Conservation (phyloP, 2,797 vertebrate genomes). For the Margarornis squamiger region DNA sequence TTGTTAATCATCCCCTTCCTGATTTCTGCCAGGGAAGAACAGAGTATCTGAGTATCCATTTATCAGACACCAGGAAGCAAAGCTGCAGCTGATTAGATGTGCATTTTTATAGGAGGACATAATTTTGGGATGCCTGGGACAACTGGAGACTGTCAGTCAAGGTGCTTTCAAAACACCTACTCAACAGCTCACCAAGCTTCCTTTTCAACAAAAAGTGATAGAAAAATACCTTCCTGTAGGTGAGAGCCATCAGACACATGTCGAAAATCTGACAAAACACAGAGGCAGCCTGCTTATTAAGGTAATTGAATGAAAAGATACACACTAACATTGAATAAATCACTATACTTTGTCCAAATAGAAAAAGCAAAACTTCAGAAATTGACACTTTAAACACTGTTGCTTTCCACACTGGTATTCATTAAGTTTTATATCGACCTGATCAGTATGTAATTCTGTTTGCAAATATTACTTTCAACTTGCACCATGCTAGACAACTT, state of each 20-base stretch:
- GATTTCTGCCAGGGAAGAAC: not conserved
- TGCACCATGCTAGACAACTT: not conserved
- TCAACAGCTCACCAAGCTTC: not conserved
- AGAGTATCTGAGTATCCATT: not conserved
- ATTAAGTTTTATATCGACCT: not conserved
- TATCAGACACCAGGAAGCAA: not conserved
- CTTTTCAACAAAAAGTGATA: not conserved
- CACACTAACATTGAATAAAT: not conserved
- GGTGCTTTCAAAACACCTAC: not conserved
- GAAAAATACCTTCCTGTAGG: not conserved
- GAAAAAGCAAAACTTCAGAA: not conserved
- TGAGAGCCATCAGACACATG: not conserved
- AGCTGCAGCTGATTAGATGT: not conserved
- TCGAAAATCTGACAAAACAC: not conserved
- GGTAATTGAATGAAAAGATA: conserved; percentile 4
- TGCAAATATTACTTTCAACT: not conserved
- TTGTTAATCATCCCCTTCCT: not conserved
- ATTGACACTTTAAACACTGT: not conserved
- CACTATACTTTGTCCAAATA: not conserved
- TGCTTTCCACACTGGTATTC: not conserved
- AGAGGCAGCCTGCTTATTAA: conserved; percentile 9
- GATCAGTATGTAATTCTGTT: not conserved
- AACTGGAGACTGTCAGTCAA: not conserved
- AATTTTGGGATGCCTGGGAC: not conserved
- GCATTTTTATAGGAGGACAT: not conserved